Base-by-base conservation (phyloP, 2,113 vertebrate species). In the Archocentrus centrarchus region DNA sequence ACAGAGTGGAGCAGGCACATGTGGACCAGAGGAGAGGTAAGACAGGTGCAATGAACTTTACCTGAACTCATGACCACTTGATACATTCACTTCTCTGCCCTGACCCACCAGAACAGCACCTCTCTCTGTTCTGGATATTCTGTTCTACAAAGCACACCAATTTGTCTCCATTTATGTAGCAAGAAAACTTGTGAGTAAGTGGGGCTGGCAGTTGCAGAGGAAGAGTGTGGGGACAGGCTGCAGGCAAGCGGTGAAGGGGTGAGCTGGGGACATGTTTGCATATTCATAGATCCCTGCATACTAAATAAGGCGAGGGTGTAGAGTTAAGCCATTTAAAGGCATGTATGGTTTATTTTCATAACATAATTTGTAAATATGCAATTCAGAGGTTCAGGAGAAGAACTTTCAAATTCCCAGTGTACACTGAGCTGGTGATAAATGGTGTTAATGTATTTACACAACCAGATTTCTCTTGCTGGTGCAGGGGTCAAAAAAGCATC, bases 241-340 rank as follows among this genome's bases (percentile, higher is more conserved):
- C 27, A 73, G 47, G 68, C 47, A 73, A 73, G 30, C 0, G 11
- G 32, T 73, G 47, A 55, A 55, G 47, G 68, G 27, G 68, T 73
- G 47, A 73, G 47, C 18, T 55, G 27, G 18, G 27, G 27, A 73
- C 27, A 73, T 10, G 32, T 73, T 73, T 73, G 47, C 68, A 73
- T 73, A 73, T 55, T 73, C 47, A 73, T 53, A 53, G 50, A 53
- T 73, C 10, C 47, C 27, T 0, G 27, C 47, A 73, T 55, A 73
- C 27, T 55, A 73, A 73, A 73, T 73, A 27, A 55, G 47, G 53
- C 27, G 35, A 9, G 17, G 18, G 11, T 73, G 68, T 55, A 55
- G 47, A 35, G 27, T 73, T 73, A 73, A 55, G 68, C 27, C 47
- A 73, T 73, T 11, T 73, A 35, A 73, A 73, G 47, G 47, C 68